Evolutionary conservation across 2,888 invertebrate species (phyloP).

Genomic region (Limulus polyphemus): DNA sequence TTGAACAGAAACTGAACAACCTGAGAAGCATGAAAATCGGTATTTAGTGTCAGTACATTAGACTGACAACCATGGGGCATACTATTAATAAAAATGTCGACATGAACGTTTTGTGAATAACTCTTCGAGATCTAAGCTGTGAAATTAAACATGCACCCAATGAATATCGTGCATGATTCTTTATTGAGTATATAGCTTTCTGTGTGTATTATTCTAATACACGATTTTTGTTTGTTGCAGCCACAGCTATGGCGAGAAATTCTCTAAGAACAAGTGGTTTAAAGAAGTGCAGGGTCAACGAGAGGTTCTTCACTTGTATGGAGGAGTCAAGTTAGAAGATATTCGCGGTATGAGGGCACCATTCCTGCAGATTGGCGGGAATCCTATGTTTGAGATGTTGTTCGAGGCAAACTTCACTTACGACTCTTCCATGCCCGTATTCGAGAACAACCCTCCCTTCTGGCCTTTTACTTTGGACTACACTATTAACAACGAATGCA

Average conservation of each 20-base stretch:
- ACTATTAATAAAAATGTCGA: no score
- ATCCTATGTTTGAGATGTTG: conserved; percentile 95
- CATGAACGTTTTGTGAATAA: no score
- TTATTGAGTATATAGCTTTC: no score
- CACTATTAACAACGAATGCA: conserved; percentile 86
- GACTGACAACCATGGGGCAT: no score
- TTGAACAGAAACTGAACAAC: no score
- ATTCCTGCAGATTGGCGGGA: conserved; percentile 81
- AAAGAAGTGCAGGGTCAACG: conserved; percentile 87
- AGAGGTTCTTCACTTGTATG: conserved; percentile 74
- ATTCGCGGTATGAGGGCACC: conserved; percentile 93
- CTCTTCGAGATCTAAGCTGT: no score
- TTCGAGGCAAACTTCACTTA: conserved; percentile 91
- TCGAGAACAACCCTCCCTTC: conserved; percentile 82
- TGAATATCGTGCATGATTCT: no score
- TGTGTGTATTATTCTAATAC: no score
- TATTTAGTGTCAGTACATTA: no score
- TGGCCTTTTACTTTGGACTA: conserved; percentile 96
- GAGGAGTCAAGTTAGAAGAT: conserved; percentile 70
- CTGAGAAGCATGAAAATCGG: no score
- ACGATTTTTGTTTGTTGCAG: conserved; percentile 39
- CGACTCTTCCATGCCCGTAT: conserved; percentile 89
- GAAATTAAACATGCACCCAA: no score
- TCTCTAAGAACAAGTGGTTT: conserved; percentile 89
- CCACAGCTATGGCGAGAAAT: conserved; percentile 90